Evolutionary conservation across 1,140 invertebrate genomes (phyloP), one percentile per base, ranked within the genome.

Genomic region (Babylonia areolata): DNA sequence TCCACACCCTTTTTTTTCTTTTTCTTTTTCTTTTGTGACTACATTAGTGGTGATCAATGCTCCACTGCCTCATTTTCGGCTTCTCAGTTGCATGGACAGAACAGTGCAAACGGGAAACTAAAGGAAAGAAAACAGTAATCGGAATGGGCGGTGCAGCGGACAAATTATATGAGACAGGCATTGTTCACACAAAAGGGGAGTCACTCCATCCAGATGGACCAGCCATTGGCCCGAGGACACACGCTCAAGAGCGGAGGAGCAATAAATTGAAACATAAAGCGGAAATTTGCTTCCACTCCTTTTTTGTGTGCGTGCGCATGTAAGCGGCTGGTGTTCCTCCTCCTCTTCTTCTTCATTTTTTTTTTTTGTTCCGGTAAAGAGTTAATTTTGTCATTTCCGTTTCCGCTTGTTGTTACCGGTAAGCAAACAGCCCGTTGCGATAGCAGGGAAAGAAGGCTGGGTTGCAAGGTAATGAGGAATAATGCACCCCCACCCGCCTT

Each of bases 251-350:
- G 58, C 9, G 58, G 58, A 80, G 33, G 40, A 39, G 2, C 31
- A 73, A 73, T 37, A 73, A 73, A 73, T 9, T 73, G 69, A 73
- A 17, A 73, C 69, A 33, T 73, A 73, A 73, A 73, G 23, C 69
- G 69, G 69, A 73, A 73, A 73, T 73, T 73, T 35, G 33, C 11
- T 73, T 6, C 28, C 58, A 64, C 9, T 3, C 23, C 58, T 64
- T 51, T n/a, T 64, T 64, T 64, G 58, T 64, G 58, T 28, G 58
- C 58, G 58, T 3, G 58, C 58, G 23, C 28, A 28, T 64, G 9
- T 64, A 9, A 64, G 58, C 58, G 15, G 23, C 23, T 20, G 58
- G 6, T 64, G 9, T 64, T n/a, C n/a, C n/a, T n/a, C n/a, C n/a
- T n/a, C n/a, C n/a, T n/a, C n/a, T n/a, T n/a, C n/a, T n/a, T n/a